phyloP scores from a whole-genome alignment of 2,113 vertebrate genomes.

The Thalassarche chlororhynchos region DNA sequence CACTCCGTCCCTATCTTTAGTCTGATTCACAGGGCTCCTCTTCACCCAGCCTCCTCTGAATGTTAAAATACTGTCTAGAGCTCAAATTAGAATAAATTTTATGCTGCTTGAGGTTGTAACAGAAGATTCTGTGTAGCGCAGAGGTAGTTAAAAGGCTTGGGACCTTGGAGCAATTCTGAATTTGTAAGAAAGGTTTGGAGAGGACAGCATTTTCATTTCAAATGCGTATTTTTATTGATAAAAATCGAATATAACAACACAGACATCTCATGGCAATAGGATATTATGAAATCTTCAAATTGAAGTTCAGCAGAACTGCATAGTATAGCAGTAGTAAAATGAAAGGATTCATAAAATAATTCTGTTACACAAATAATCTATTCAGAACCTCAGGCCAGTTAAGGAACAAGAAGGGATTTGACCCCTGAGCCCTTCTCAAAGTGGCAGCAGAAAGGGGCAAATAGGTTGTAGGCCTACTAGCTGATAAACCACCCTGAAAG shows the following conservation, averaged over 20 bases:
- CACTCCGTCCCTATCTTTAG: neutral
- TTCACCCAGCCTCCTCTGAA: neutral
- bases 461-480: neutral
- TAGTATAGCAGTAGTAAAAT: neutral
- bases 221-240: neutral
- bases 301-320: neutral
- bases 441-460: neutral
- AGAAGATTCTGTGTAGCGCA: neutral
- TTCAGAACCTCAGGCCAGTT: neutral
- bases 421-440: neutral
- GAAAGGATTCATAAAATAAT: neutral
- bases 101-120: neutral
- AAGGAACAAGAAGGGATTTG: neutral
- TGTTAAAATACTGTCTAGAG: neutral
- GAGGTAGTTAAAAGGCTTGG: neutral
- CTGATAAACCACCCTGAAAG: neutral
- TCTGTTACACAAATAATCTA: neutral
- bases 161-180: neutral
- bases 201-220: neutral
- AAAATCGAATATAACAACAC: conserved; percentile 3
- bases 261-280: neutral
- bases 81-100: neutral
- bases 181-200: neutral
- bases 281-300: neutral
- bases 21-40: neutral